phyloP scores from a whole-genome alignment of 2,888 invertebrate genomes.

The Bombylius discolor region DNA sequence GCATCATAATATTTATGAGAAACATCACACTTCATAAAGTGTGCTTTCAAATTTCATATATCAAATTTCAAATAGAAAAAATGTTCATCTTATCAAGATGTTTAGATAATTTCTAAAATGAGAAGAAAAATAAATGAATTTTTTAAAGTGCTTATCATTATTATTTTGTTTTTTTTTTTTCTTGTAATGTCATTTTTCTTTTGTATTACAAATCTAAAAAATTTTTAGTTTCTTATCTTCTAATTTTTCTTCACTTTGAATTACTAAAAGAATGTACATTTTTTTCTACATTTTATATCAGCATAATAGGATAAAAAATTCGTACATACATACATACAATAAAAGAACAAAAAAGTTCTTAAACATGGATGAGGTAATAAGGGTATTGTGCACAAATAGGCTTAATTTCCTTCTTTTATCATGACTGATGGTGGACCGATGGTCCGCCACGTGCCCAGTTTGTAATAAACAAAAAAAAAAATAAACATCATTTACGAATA shows the following conservation, averaged over 20 bases:
- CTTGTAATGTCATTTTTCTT: too few species aligned
- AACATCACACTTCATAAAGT: slow-evolving; percentile 5
- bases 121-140: too few species aligned
- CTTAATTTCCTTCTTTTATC: slow-evolving; percentile 15
- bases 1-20: slow-evolving; percentile 15
- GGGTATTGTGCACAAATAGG: slow-evolving; percentile 14
- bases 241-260: background rate
- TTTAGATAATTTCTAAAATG: too few species aligned
- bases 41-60: background rate
- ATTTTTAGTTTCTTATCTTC: background rate
- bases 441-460: slow-evolving; percentile 12
- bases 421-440: slow-evolving; percentile 13
- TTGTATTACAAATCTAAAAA: too few species aligned
- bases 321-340: background rate
- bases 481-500: slow-evolving; percentile 12
- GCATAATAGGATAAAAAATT: background rate
- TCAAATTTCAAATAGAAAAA: background rate
- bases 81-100: too few species aligned
- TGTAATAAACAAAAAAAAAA: slow-evolving; percentile 11
- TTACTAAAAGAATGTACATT: background rate
- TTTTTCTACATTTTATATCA: background rate
- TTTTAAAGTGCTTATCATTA: too few species aligned
- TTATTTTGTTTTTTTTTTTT: too few species aligned
- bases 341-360: slow-evolving; percentile 9
- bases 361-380: slow-evolving; percentile 8